Evolutionary conservation across 2,113 vertebrate genomes (phyloP).

Genomic region (Sus scrofa): T2T-Sscrofa CM000814.6:3795001-3795500

Average conservation of each 20-base stretch:
- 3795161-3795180: not conserved
- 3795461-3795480: not conserved
- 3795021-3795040: not conserved
- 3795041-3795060: not conserved
- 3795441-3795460: not conserved
- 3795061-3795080: not conserved
- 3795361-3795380: not conserved
- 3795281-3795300: not conserved
- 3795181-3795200: not conserved
- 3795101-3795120: no score
- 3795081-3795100: accelerated
- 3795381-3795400: not conserved
- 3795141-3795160: not conserved
- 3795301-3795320: accelerated
- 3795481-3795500: not conserved
- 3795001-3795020: not conserved
- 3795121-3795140: accelerated
- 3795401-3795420: accelerated
- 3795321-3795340: accelerated
- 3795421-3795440: not conserved
- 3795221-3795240: not conserved
- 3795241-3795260: not conserved
- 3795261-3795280: not conserved
- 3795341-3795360: not conserved
- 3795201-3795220: not conserved